These are phyloP conservation scores for Anomalospiza imberbis DNA, from an alignment of 2,797 vertebrate species.

Conservation along the genomic window DNA sequence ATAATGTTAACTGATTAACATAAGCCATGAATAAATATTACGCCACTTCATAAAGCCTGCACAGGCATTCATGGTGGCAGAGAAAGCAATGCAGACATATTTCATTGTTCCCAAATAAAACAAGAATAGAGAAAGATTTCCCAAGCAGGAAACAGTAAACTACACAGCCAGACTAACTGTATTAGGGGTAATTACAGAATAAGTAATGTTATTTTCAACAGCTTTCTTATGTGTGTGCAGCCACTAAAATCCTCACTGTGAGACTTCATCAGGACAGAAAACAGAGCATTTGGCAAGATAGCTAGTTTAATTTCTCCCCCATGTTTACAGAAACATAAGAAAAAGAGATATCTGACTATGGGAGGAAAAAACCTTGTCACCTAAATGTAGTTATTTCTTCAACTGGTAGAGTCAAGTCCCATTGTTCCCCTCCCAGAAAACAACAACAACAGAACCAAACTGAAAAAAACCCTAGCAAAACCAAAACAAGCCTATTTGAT, in stretches of 20 bases:
- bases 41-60: constrained; percentile 9
- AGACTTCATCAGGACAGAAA: constrained; percentile 42
- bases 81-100: constrained; percentile 26
- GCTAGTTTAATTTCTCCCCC: constrained; percentile 43
- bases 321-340: constrained; percentile 23
- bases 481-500: background rate
- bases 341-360: background rate
- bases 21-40: constrained; percentile 56
- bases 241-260: constrained; percentile 28
- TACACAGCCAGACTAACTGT: constrained; percentile 28
- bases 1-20: constrained; percentile 33
- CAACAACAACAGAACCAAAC: background rate
- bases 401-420: background rate
- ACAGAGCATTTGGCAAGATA: constrained; percentile 38
- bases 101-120: constrained; percentile 65
- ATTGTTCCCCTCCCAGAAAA: background rate
- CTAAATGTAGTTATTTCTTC: constrained; percentile 26
- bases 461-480: background rate
- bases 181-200: background rate
- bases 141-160: constrained; percentile 20
- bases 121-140: constrained; percentile 10
- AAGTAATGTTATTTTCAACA: constrained; percentile 43
- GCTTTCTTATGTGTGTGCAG: constrained; percentile 18
- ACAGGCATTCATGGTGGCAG: background rate
- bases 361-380: background rate